Conservation (phyloP, 1,140 invertebrate genomes). For the Heterodera schachtii region DNA sequence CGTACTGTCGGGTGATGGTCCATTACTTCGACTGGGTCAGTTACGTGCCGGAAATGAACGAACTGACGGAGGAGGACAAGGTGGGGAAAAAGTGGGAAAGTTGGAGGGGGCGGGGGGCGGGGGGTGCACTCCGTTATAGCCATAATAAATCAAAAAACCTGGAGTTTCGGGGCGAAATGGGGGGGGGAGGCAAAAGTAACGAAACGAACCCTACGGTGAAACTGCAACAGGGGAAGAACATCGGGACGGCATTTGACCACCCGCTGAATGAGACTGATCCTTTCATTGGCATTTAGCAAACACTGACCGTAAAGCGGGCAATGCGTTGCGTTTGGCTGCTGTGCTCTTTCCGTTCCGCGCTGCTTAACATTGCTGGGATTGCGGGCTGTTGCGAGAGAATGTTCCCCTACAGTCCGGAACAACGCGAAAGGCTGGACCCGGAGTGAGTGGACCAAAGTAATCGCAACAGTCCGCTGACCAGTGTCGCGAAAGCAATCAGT, state of each 20-base stretch:
- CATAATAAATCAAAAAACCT: no score
- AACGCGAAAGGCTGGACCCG: slow-evolving; percentile 12
- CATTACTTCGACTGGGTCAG: slow-evolving; percentile 40
- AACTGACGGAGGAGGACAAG: slow-evolving; percentile 32
- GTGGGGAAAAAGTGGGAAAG: slow-evolving; percentile 30
- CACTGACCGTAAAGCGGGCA: slow-evolving; percentile 39
- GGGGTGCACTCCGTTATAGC: no score
- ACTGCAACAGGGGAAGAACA: no score
- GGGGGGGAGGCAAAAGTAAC: no score
- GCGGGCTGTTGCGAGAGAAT: slow-evolving; percentile 22
- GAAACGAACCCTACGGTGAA: no score
- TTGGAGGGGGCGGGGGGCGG: no score
- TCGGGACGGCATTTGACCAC: no score
- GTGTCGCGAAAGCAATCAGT: no score
- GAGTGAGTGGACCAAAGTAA: not conserved
- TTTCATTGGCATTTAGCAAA: slow-evolving; percentile 23
- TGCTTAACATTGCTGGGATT: slow-evolving; percentile 33
- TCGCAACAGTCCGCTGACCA: not conserved
- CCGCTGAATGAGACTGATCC: slow-evolving; percentile 15
- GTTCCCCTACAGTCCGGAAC: slow-evolving; percentile 3
- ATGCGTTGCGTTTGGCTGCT: slow-evolving; percentile 41
- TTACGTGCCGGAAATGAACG: slow-evolving; percentile 39
- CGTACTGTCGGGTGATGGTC: slow-evolving; percentile 38
- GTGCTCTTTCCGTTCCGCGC: slow-evolving; percentile 18
- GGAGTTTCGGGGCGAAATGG: no score